Conservation (phyloP, 1,140 invertebrate genomes). For the Portunus trituberculatus region DNA sequence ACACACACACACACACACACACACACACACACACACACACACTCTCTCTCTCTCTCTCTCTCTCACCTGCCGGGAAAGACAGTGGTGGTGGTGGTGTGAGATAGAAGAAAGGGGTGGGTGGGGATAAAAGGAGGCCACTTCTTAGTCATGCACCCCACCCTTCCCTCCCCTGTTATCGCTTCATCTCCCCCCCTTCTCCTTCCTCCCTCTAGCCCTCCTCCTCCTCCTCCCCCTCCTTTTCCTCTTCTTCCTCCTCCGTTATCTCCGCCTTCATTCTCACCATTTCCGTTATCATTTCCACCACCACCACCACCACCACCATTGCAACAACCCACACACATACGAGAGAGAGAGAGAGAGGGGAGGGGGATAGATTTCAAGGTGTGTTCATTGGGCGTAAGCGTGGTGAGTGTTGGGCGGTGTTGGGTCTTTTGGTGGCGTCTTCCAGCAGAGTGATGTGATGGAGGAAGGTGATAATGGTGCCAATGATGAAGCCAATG, state of each 20-base stretch:
- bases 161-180: neutral
- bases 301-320: too few species aligned
- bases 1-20: too few species aligned
- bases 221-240: neutral
- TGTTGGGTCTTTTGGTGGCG: too few species aligned
- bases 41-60: neutral
- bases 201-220: neutral
- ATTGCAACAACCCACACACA: too few species aligned
- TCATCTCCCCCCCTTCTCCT: neutral
- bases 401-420: too few species aligned
- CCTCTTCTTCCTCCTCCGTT: neutral
- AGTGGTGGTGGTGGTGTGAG: neutral
- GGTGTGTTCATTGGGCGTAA: too few species aligned
- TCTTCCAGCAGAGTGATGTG: too few species aligned
- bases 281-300: conserved; percentile 14
- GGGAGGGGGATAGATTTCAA: too few species aligned
- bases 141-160: neutral
- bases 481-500: too few species aligned
- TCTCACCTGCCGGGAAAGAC: neutral
- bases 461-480: too few species aligned
- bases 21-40: too few species aligned
- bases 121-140: neutral
- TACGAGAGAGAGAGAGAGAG: too few species aligned
- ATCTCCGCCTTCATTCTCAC: conserved; percentile 8
- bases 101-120: neutral